Evolutionary conservation across 2,888 invertebrate species (phyloP), one percentile per base, ranked within the genome.

Genomic region (Stenichneumon culpator): DNA sequence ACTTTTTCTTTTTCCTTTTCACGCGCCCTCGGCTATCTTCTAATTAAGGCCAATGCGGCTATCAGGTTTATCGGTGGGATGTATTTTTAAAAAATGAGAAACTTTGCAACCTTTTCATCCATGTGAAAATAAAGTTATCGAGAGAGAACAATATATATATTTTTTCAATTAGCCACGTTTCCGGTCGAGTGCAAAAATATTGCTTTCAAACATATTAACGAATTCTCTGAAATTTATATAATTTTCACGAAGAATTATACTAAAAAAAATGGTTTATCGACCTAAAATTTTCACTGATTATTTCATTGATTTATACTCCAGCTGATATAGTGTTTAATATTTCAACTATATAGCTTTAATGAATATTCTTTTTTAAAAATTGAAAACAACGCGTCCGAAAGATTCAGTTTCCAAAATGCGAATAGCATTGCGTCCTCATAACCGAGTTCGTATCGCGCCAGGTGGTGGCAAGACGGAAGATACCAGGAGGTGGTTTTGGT

Each of bases 401-500:
- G 32, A 63, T 28, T 28, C 7, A n/a, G 63, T 28, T 63, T 63
- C 28, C 16, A 63, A 32, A 63, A 32, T 32, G 28, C n/a, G 63
- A 16, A 28, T 16, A 32, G n/a, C 32, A 32, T 32, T n/a, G 16
- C 28, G 0, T 28, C 5, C 39, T 32, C 19, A 74, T 80, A 68
- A 28, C 36, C 57, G 75, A 80, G 77, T 72, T 65, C 47, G 14
- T 50, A 25, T 36, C 69, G 44, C 25, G 22, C 16, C 52, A 14
- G 39, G 39, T 9, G 50, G 68, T 39, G 47, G 11, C 25, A 36
- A 52, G 19, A 65, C 70, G 57, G 52, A 32, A 67, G 9, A 39
- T 68, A 36, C 54, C 28, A 36, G 14, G 67, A 73, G 68, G 69
- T 47, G 11, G 5, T 44, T 57, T 11, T 32, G 11, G 75, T 69